phyloP scores from a whole-genome alignment of 2,113 vertebrate species.

The Aplodontia rufa region DNA sequence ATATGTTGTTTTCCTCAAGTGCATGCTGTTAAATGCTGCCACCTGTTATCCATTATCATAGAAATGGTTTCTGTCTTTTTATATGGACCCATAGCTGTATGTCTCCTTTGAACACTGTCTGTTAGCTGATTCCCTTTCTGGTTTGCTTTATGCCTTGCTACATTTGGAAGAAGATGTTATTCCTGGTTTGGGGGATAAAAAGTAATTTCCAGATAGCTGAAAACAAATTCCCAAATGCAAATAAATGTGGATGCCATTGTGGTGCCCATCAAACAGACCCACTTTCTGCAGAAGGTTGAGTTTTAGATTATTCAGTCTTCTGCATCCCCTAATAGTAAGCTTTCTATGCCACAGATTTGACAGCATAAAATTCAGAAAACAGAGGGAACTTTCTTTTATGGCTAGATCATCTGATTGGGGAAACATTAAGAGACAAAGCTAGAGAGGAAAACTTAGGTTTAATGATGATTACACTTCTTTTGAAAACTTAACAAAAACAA shows the following conservation, averaged over 20 bases:
- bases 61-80: neutral
- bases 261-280: neutral
- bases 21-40: neutral
- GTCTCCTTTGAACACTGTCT: conserved; percentile 14
- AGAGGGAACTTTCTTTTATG: neutral
- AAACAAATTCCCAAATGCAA: conserved; percentile 2
- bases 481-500: neutral
- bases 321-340: neutral
- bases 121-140: neutral
- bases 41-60: neutral
- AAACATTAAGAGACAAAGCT: neutral
- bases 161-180: neutral
- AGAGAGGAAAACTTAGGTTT: neutral
- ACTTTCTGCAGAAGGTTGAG: conserved; percentile 1
- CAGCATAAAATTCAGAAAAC: conserved; percentile 13
- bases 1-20: neutral
- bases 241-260: neutral
- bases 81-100: neutral
- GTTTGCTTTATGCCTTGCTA: neutral
- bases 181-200: neutral
- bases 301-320: neutral
- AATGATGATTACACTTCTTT: neutral
- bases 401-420: neutral
- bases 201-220: neutral
- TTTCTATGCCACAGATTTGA: neutral